A percentile compares a stretch with the other conserved stretches of the same genome.
These are phyloP conservation scores for Rhinopithecus roxellana DNA, from an alignment of 2,113 vertebrate genomes.

Conservation along the genomic window DNA sequence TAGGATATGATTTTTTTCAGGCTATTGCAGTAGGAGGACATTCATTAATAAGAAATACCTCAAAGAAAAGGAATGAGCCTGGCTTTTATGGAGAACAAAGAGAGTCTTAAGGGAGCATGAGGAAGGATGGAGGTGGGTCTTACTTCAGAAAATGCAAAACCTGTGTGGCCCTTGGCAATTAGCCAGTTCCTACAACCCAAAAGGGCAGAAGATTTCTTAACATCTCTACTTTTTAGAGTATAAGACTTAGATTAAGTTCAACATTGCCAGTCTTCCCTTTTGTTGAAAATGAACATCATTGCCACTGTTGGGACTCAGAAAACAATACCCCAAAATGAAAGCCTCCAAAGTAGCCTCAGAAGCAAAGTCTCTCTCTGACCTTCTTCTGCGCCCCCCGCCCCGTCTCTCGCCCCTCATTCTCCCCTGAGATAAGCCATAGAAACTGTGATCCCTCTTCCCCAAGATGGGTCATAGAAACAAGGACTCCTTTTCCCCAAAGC, in stretches of 20 bases:
- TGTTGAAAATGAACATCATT: not conserved
- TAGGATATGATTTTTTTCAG: conserved; percentile 21
- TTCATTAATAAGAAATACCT: not conserved
- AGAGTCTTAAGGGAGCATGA: not conserved
- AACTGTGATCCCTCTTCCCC: not conserved
- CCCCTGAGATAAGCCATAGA: not conserved
- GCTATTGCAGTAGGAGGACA: not conserved
- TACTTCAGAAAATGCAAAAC: not conserved
- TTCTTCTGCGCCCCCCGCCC: not conserved
- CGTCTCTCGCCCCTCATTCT: not conserved
- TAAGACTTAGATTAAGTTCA: not conserved
- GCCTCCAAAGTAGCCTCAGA: not conserved
- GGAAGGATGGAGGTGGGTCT: not conserved
- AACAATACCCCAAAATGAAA: not conserved
- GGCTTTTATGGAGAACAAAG: not conserved
- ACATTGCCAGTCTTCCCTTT: not conserved
- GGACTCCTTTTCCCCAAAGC: not conserved
- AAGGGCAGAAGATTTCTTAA: not conserved
- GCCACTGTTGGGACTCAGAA: not conserved
- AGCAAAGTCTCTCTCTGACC: not conserved
- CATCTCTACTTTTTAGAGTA: not conserved
- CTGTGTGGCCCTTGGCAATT: not conserved
- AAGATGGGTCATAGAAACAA: not conserved
- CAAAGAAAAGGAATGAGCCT: not conserved
- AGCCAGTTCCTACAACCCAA: not conserved